phyloP scores from a whole-genome alignment of 2,113 vertebrate genomes.

The Tragelaphus imberbis region DNA sequence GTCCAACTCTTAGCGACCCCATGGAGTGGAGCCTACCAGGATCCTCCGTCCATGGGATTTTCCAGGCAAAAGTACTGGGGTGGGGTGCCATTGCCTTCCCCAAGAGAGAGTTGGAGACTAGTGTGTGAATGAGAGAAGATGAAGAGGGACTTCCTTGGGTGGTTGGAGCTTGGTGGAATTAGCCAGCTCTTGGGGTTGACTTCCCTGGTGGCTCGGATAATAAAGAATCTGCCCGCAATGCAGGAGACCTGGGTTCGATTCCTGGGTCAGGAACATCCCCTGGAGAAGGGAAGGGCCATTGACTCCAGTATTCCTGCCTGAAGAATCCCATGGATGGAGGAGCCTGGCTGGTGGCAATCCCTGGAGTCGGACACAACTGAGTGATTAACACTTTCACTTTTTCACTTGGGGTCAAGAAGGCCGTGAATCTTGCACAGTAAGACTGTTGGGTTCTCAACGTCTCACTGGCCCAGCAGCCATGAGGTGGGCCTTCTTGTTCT shows the following conservation, averaged over 20 bases:
- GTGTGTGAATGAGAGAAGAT: background rate
- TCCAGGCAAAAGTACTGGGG: too few relatives aligned
- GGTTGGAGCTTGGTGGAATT: background rate
- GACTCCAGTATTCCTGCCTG: background rate
- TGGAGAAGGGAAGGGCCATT: background rate
- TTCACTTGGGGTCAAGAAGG: background rate
- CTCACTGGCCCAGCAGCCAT: background rate
- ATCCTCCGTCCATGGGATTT: too few relatives aligned
- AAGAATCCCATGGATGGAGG: background rate
- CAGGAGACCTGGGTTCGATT: background rate
- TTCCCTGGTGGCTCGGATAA: background rate
- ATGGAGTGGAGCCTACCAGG: too few relatives aligned
- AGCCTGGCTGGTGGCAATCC: background rate
- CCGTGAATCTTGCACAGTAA: background rate
- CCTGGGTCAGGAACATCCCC: background rate
- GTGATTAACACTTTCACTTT: background rate
- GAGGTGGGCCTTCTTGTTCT: background rate
- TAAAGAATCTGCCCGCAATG: background rate
- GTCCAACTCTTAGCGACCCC: too few relatives aligned
- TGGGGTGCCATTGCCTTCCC: too few relatives aligned
- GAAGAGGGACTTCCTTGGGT: background rate
- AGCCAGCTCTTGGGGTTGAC: background rate
- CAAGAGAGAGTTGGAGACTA: background rate
- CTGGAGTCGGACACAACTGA: background rate
- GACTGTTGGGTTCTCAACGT: background rate